Percentiles rank a stretch among this genome's conserved stretches.
Evolutionary conservation across 2,113 vertebrate species (phyloP).

Genomic region (Crotalus viridis): DNA sequence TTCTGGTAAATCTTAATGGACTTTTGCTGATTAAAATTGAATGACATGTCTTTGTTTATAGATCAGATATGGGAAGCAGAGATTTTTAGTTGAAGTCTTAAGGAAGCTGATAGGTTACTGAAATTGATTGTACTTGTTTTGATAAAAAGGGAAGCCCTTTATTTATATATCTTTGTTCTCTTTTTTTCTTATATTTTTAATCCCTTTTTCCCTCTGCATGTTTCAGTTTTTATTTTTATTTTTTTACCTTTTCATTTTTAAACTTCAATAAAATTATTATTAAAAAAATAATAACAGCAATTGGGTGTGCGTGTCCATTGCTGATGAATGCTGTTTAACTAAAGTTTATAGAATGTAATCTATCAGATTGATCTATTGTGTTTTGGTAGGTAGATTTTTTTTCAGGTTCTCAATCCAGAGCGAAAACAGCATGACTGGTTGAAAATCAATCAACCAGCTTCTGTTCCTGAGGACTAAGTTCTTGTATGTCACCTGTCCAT

Average conservation of each 20-base stretch:
- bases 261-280: not conserved
- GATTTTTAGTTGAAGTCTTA: not conserved
- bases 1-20: not conserved
- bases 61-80: not conserved
- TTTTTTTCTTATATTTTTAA: not conserved
- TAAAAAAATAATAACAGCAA: not conserved
- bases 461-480: not conserved
- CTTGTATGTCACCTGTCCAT: not conserved
- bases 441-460: not conserved
- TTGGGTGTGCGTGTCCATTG: not conserved
- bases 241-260: not conserved
- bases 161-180: not conserved
- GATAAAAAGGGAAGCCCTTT: not conserved
- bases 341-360: not conserved
- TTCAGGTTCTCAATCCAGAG: not conserved
- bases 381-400: not conserved
- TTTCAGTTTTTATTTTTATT: not conserved
- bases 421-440: not conserved
- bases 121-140: not conserved
- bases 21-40: not conserved
- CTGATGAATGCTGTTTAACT: not conserved
- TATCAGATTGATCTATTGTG: not conserved
- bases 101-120: not conserved
- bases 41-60: not conserved
- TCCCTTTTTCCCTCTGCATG: not conserved